A percentile compares a stretch with the other conserved stretches of the same genome.
phyloP scores from a whole-genome alignment of 2,797 vertebrate genomes.

The Ambastaia sidthimunki region DNA sequence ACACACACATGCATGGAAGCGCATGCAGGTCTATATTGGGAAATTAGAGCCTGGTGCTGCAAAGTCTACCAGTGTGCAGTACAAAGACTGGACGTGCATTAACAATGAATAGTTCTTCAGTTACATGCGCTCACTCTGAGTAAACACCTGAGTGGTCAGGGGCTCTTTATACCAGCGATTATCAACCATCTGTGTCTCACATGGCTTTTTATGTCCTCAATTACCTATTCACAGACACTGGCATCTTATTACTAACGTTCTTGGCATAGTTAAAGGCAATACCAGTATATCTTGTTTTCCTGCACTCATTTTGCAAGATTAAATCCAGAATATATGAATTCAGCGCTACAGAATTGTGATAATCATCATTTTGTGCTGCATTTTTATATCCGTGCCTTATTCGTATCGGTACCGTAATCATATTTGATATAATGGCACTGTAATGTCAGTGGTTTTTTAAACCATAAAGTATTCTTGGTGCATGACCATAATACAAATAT shows the following conservation, averaged over 20 bases:
- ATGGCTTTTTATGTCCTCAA: constrained; percentile 57
- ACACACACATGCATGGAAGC: constrained; percentile 21
- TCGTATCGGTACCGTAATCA: not conserved
- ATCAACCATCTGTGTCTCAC: constrained; percentile 52
- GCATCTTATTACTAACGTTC: constrained; percentile 52
- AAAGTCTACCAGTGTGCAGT: constrained; percentile 29
- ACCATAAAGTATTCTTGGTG: not conserved
- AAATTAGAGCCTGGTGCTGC: constrained; percentile 50
- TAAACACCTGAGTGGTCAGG: constrained; percentile 56
- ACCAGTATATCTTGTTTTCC: constrained; percentile 11
- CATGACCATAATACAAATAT: not conserved
- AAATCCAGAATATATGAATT: constrained; percentile 15
- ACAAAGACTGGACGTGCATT: constrained; percentile 54
- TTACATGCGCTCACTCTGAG: constrained; percentile 57
- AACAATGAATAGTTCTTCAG: constrained; percentile 59
- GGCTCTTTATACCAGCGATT: constrained; percentile 53
- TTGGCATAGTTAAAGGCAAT: constrained; percentile 33
- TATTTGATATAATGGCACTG: not conserved
- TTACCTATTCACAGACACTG: constrained; percentile 50
- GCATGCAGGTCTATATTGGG: constrained; percentile 35
- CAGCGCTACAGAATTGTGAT: not conserved
- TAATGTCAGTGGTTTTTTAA: not conserved
- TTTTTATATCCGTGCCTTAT: not conserved
- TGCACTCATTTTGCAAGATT: constrained; percentile 20
- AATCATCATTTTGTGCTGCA: not conserved